phyloP scores from a whole-genome alignment of 2,888 invertebrate genomes.

The Macropis europaea region DNA sequence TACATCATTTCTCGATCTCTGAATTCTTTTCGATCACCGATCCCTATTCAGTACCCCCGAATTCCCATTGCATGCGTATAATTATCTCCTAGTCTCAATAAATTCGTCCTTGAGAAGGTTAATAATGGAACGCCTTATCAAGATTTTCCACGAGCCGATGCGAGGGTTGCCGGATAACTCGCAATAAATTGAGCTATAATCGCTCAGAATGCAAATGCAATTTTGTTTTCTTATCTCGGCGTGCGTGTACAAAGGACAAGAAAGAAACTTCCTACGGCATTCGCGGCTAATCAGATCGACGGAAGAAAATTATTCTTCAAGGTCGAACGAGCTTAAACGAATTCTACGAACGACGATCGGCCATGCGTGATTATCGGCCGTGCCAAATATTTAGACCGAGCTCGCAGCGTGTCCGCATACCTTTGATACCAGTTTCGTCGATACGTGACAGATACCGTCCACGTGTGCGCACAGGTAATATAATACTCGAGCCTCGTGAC shows the following conservation, averaged over 20 bases:
- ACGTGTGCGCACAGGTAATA: constrained; percentile 13
- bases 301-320: constrained; percentile 44
- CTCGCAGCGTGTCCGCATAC: constrained; percentile 58
- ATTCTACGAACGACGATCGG: constrained; percentile 48
- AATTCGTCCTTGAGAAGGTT: too few relatives aligned
- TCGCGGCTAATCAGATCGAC: constrained; percentile 14
- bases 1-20: too few relatives aligned
- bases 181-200: constrained; percentile 25
- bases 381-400: constrained; percentile 65
- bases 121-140: too few relatives aligned
- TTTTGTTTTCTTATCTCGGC: constrained; percentile 28
- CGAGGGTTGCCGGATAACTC: constrained; percentile 31
- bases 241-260: constrained; percentile 7
- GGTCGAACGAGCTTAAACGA: constrained; percentile 21
- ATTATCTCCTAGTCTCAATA: too few relatives aligned
- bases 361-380: constrained; percentile 48
- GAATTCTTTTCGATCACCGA: too few relatives aligned
- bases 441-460: constrained; percentile 42
- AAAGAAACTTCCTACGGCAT: constrained; percentile 9
- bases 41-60: too few relatives aligned
- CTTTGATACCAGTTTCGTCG: constrained; percentile 48
- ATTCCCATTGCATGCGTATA: too few relatives aligned
- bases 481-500: constrained; percentile 22
- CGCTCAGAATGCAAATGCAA: constrained; percentile 32
- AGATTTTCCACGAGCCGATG: constrained; percentile 3